Base-by-base conservation (phyloP, 2,797 vertebrate species). In the Propithecus deckenii region DNA sequence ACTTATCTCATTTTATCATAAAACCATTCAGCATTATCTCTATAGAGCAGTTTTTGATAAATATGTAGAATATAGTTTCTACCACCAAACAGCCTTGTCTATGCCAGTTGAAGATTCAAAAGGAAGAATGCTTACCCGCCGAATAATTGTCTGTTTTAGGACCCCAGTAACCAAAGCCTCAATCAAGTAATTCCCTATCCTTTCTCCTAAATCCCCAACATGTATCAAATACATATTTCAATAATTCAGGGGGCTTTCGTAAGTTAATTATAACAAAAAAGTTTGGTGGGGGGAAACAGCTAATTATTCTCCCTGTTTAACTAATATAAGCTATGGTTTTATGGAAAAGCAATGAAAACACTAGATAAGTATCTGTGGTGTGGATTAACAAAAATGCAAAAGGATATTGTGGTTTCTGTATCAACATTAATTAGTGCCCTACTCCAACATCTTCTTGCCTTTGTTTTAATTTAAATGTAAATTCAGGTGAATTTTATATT, bases 381-480 rank as follows among this genome's bases (percentile, higher is more conserved):
- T n/a, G 65, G 95, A 96, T 96, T 97, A 97, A 93, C 95, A 67
- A 97, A 92, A 98, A 96, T 28, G 0, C 20, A 61, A 48, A 46
- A 61, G 38, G 10, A 85, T 48, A 50, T 79, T 57, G 22, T 63
- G 83, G 32, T 83, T 95, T 96, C 74, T 94, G 7, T 87, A 78
- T 96, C 95, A 93, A 96, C 96, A 96, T 97, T 97, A 97, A 97
- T 97, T 92, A 98, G 76, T 74, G 74, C 57, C 78, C 84, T 32
- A 30, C 59, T 86, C 75, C 81, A 78, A 86, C 13, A 50, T 94
- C 61, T 78, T 72, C 35, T 71, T 30, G 12, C 76, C 86, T 97
- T 97, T 97, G 92, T 96, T 98, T 98, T 97, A 96, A 98, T 98
- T 97, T 98, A 97, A 98, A 98, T 97, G 96, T 98, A 98, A 97